Base-by-base conservation (phyloP, 2,113 vertebrate genomes). In the Coturnix japonica region DNA sequence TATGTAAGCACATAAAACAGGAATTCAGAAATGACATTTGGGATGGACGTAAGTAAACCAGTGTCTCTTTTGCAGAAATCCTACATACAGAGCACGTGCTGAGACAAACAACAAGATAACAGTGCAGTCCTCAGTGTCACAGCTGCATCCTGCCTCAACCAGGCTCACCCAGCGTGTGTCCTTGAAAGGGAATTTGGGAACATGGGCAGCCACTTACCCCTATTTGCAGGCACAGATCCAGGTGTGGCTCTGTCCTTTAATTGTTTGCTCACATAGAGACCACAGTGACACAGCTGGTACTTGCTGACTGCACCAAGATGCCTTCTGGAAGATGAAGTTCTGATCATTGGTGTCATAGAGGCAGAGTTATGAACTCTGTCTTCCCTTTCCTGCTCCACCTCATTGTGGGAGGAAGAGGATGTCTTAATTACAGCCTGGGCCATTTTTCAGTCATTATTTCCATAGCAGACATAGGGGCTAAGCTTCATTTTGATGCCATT, bases 401-500 rank as follows among this genome's bases (percentile, higher is more conserved):
- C 63, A 49, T 87, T 81, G 43, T 54, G 56, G 33, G 63, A 89
- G 76, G 70, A 64, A 86, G 47, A 86, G 11, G 20, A 53, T 37
- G 16, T 51, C 43, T 61, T 94, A 91, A 93, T 92, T 79, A 92
- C 28, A 76, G 3, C 17, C 44, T 10, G 0, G 5, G 17, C 33
- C 41, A 31, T 56, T 76, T 79, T 43, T 12, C 15, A 72, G 49
- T 91, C 81, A 61, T 53, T 57, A 25, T 78, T 81, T 21, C 59
- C 41, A 64, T 1, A 77, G 41, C 44, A 49, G 19, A 87, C 69
- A 43, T 54, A 60, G 25, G 1, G 3, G 20, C 20, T 80, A 87
- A 74, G n/a, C 33, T 71, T 80, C 43, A 76, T 90, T 88, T 95
- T 87, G 79, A 53, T 87, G 79, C 51, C 43, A 51, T 14, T 76